phyloP scores from a whole-genome alignment of 2,113 vertebrate species.

The Mus spicilegus region DNA sequence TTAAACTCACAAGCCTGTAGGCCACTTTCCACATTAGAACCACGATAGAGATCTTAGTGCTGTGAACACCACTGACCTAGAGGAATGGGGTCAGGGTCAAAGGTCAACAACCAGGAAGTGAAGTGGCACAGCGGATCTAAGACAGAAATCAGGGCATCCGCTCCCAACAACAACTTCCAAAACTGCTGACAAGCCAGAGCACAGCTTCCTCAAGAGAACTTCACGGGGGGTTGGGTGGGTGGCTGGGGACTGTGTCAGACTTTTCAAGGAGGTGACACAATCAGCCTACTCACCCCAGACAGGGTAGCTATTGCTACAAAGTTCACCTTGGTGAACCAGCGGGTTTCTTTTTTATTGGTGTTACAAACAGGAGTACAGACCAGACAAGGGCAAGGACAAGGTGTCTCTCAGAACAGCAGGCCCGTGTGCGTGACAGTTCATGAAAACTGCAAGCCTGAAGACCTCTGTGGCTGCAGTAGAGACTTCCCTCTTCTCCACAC shows the following conservation, averaged over 20 bases:
- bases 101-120: neutral
- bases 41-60: neutral
- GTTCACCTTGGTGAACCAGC: neutral
- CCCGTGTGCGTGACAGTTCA: neutral
- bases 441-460: neutral
- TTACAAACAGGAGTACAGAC: neutral
- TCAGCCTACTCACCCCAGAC: neutral
- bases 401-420: neutral
- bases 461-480: neutral
- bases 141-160: neutral
- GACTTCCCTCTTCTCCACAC: neutral
- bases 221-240: neutral
- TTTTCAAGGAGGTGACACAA: neutral
- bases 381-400: too few species aligned
- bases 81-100: neutral
- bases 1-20: neutral
- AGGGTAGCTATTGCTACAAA: neutral
- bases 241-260: rapidly evolving
- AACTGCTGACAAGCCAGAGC: constrained; percentile 47
- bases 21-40: neutral
- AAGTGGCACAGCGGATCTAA: neutral
- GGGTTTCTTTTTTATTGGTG: neutral
- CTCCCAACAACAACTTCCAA: neutral
- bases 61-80: neutral
- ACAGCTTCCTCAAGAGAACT: neutral